Conservation (phyloP, 2,113 vertebrate species). For the Brevimyrus niger region DNA sequence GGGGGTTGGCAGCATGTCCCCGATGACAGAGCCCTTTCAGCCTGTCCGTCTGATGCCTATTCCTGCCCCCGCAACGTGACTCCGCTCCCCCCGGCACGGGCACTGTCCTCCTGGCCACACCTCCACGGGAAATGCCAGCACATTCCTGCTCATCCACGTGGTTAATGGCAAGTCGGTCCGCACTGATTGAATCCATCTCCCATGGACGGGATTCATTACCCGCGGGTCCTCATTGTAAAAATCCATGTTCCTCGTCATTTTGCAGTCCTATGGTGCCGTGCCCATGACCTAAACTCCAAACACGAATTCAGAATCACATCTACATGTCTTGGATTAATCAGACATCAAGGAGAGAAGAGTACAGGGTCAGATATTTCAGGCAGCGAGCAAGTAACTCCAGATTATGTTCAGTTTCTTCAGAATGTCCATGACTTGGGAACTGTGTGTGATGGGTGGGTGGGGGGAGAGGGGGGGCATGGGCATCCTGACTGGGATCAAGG, state of each 20-base stretch:
- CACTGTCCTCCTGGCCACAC: neutral
- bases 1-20: neutral
- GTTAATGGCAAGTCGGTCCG: neutral
- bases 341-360: neutral
- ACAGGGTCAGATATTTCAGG: neutral
- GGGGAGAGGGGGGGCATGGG: neutral
- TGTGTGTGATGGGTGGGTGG: neutral
- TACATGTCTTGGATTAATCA: neutral
- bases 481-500: neutral
- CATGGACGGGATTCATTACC: neutral
- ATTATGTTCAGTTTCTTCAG: neutral
- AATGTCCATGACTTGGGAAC: neutral
- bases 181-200: neutral
- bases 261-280: neutral
- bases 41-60: slow-evolving; percentile 13
- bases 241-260: neutral
- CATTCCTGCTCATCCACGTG: neutral
- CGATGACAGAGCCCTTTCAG: slow-evolving; percentile 3
- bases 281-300: neutral
- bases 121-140: neutral
- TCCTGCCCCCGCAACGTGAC: slow-evolving; percentile 3
- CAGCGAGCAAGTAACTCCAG: neutral
- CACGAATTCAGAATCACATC: neutral
- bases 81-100: neutral
- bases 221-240: neutral